These are phyloP conservation scores for Ectemnius cavifrons DNA, from an alignment of 2,888 invertebrate genomes.

Conservation along the genomic window DNA sequence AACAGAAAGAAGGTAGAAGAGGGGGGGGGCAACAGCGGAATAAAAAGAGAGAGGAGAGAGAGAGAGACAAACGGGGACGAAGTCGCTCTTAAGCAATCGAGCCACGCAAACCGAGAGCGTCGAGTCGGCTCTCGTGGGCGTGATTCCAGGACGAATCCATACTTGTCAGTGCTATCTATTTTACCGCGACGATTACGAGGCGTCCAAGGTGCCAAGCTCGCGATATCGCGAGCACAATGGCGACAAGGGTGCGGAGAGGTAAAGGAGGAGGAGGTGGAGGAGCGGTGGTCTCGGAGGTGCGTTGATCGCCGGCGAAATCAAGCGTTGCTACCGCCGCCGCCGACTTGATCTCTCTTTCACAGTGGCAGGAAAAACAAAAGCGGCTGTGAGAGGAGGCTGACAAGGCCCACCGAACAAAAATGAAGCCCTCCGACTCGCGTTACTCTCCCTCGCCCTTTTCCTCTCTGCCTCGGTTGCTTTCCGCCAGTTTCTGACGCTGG, in stretches of 20 bases:
- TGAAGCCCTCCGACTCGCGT: slow-evolving; percentile 13
- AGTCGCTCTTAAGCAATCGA: not conserved
- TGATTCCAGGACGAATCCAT: slow-evolving; percentile 20
- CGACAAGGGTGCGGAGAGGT: no score
- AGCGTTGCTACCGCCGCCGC: not conserved
- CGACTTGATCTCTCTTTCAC: slow-evolving; percentile 28
- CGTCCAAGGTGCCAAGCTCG: slow-evolving; percentile 4
- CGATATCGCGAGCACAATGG: slow-evolving; percentile 8
- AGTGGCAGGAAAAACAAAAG: slow-evolving; percentile 12
- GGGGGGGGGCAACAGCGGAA: not conserved
- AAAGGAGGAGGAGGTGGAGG: no score
- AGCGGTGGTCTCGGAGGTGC: no score
- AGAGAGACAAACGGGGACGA: slow-evolving; percentile 17
- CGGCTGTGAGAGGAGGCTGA: not conserved
- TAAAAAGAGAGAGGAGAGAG: slow-evolving; percentile 11
- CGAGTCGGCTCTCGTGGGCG: slow-evolving; percentile 21
- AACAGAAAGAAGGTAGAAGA: no score
- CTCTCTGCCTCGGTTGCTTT: no score
- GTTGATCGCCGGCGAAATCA: no score
- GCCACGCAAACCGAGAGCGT: no score
- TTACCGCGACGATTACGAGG: slow-evolving; percentile 14
- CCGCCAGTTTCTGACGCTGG: no score
- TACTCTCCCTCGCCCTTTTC: not conserved
- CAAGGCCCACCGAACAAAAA: slow-evolving; percentile 16
- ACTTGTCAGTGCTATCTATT: slow-evolving; percentile 14